Conservation (phyloP, 2,888 invertebrate genomes). For the Axea sp. region DNA sequence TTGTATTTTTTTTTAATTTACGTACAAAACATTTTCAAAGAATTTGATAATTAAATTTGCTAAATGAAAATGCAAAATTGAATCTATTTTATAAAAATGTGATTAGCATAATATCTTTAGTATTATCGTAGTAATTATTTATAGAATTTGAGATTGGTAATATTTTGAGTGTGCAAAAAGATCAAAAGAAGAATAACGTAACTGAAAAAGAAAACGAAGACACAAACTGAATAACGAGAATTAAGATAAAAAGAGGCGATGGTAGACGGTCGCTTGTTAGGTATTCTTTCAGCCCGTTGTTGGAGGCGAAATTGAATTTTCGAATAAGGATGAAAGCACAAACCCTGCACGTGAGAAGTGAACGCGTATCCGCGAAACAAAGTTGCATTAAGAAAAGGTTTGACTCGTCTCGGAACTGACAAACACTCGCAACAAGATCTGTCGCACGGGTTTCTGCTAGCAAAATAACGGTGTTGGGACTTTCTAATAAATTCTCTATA, state of each 20-base stretch:
- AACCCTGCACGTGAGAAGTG: constrained; percentile 20
- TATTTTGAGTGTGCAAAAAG: constrained; percentile 3
- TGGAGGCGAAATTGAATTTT: constrained; percentile 53
- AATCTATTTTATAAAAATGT: too few relatives aligned
- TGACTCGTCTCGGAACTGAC: constrained; percentile 27
- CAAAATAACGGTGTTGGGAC: neutral
- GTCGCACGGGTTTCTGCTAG: constrained; percentile 20
- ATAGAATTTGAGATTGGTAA: constrained; percentile 1
- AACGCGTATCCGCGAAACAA: constrained; percentile 42
- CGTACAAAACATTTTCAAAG: too few relatives aligned
- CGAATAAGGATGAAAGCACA: constrained; percentile 30
- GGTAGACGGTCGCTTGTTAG: constrained; percentile 45
- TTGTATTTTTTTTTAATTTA: too few relatives aligned
- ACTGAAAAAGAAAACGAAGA: constrained; percentile 13
- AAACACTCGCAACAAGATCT: constrained; percentile 27
- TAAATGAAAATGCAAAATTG: too few relatives aligned
- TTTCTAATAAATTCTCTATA: neutral
- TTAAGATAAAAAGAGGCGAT: constrained; percentile 44
- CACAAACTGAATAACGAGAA: constrained; percentile 37
- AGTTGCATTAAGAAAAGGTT: constrained; percentile 49
- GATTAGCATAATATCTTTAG: neutral
- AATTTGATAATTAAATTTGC: too few relatives aligned
- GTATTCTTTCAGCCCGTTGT: constrained; percentile 54
- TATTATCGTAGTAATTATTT: constrained; percentile 1
- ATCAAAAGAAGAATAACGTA: constrained; percentile 22